A percentile compares a stretch with the other conserved stretches of the same genome.
Conservation (phyloP, 2,113 vertebrate genomes). For the Pterocles burchelli region DNA sequence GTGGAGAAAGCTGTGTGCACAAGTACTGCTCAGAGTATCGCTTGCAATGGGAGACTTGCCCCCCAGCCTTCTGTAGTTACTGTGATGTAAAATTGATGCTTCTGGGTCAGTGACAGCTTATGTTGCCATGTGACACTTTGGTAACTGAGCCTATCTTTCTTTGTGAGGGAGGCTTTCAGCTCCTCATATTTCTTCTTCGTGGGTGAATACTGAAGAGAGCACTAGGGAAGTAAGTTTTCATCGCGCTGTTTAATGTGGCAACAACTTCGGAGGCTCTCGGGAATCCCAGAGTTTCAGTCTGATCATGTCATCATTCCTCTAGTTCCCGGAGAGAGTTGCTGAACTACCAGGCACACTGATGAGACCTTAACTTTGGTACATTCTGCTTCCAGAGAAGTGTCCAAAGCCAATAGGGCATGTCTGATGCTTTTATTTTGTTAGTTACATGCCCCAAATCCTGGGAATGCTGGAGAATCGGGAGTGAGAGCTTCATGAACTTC, state of each 20-base stretch:
- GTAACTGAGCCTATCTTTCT: slow-evolving; percentile 33
- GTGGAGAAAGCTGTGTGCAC: neutral
- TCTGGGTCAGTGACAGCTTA: slow-evolving; percentile 34
- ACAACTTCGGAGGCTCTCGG: neutral
- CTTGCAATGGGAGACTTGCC: neutral
- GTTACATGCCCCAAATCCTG: neutral
- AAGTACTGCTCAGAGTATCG: neutral
- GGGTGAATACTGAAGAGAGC: neutral
- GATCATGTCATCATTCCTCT: accelerated
- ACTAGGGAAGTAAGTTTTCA: neutral
- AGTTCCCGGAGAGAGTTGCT: neutral
- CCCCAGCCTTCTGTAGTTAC: neutral
- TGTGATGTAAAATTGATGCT: slow-evolving; percentile 46
- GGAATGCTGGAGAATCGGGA: neutral
- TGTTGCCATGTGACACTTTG: neutral
- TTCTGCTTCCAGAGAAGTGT: neutral
- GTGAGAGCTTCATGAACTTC: neutral
- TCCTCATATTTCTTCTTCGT: neutral
- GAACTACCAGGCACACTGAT: neutral
- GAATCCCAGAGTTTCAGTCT: neutral
- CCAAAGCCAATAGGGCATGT: neutral
- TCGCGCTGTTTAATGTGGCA: neutral
- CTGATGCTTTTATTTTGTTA: neutral
- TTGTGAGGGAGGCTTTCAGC: slow-evolving; percentile 7
- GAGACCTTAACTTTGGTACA: neutral